Evolutionary conservation across 2,888 invertebrate species (phyloP).

Genomic region (Scaptomyza caliginosa): DNA sequence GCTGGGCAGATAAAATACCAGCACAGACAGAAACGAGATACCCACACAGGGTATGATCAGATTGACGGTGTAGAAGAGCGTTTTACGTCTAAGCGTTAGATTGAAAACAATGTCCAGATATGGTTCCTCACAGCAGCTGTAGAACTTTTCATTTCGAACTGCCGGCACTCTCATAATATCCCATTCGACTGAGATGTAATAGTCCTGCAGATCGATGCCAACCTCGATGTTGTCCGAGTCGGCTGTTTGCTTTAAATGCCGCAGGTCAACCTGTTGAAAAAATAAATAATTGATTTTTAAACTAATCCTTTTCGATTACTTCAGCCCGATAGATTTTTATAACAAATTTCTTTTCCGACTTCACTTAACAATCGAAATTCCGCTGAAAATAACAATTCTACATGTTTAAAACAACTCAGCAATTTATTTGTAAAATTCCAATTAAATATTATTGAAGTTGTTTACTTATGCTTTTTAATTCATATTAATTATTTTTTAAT

Average conservation of each 20-base stretch:
- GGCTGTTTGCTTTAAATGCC: slow-evolving; percentile 93
- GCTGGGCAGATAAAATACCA: slow-evolving; percentile 98
- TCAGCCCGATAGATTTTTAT: too few species aligned
- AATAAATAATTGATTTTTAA: background rate
- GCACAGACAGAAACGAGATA: slow-evolving; percentile 97
- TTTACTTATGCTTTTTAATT: background rate
- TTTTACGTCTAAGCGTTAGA: slow-evolving; percentile 96
- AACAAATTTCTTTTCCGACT: too few species aligned
- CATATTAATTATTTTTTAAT: background rate
- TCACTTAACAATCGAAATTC: too few species aligned
- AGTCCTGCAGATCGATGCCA: slow-evolving; percentile 96
- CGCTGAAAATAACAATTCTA: too few species aligned
- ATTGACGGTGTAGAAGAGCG: slow-evolving; percentile 98
- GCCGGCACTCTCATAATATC: slow-evolving; percentile 97
- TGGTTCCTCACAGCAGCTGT: slow-evolving; percentile 98
- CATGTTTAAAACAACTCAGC: background rate
- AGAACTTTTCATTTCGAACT: slow-evolving; percentile 94
- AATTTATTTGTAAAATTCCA: background rate
- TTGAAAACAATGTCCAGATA: slow-evolving; percentile 99
- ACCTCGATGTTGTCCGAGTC: slow-evolving; percentile 94
- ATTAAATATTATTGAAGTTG: background rate
- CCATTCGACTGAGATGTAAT: slow-evolving; percentile 99
- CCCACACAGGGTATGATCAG: slow-evolving; percentile 98
- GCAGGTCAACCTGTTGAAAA: slow-evolving; percentile 90
- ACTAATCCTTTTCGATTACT: too few species aligned